These are phyloP conservation scores for Perizoma affinitatum DNA, from an alignment of 2,888 invertebrate genomes.

Conservation along the genomic window DNA sequence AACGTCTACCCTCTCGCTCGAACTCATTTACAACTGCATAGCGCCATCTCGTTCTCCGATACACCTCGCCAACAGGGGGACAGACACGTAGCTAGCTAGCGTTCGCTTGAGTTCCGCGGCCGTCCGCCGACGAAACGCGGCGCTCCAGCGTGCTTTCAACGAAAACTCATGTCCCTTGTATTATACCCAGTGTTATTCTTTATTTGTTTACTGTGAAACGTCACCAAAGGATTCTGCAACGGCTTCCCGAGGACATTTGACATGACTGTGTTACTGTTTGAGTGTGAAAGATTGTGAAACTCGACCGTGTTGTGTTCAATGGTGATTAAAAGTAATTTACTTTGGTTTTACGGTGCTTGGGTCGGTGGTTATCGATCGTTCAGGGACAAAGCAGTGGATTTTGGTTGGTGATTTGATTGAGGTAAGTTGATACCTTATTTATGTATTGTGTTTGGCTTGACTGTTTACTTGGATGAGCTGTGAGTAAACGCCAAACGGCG, in stretches of 20 bases:
- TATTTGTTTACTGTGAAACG: slow-evolving; percentile 74
- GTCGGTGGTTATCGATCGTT: slow-evolving; percentile 77
- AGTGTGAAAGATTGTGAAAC: slow-evolving; percentile 68
- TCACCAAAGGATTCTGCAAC: slow-evolving; percentile 65
- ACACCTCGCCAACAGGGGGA: slow-evolving; percentile 58
- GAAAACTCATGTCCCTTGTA: slow-evolving; percentile 63
- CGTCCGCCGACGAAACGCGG: slow-evolving; percentile 79
- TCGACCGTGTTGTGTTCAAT: slow-evolving; percentile 77
- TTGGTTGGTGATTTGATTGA: slow-evolving; percentile 48
- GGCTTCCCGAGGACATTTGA: slow-evolving; percentile 59
- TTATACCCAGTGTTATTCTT: slow-evolving; percentile 64
- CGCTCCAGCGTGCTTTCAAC: slow-evolving; percentile 76
- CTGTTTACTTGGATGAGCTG: slow-evolving; percentile 6
- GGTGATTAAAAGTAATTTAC: slow-evolving; percentile 82
- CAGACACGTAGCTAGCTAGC: slow-evolving; percentile 73
- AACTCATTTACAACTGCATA: slow-evolving; percentile 25
- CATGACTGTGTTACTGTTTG: slow-evolving; percentile 66
- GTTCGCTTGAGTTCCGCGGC: slow-evolving; percentile 70
- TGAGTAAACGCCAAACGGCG: slow-evolving; percentile 35
- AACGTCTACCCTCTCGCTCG: slow-evolving; percentile 50
- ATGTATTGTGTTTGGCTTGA: slow-evolving; percentile 6
- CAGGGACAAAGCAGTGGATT: slow-evolving; percentile 76
- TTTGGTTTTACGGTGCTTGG: slow-evolving; percentile 78
- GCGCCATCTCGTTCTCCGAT: slow-evolving; percentile 58
- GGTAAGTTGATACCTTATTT: slow-evolving; percentile 12